These are phyloP conservation scores for Arrhamphus sclerolepis DNA, from an alignment of 2,797 vertebrate genomes.

Conservation along the genomic window DNA sequence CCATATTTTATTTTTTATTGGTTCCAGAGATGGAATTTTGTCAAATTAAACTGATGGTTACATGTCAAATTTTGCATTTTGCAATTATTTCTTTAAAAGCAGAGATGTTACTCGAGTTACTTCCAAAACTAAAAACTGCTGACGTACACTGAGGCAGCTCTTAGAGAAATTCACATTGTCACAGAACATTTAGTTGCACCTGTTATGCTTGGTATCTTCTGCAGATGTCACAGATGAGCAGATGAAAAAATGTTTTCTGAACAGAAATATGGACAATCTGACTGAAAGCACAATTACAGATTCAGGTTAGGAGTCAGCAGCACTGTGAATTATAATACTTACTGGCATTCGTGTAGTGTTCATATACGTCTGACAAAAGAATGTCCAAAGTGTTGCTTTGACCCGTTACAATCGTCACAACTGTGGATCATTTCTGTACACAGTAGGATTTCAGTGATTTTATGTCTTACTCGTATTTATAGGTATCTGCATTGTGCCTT, in stretches of 20 bases:
- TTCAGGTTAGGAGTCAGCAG: constrained; percentile 43
- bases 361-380: constrained; percentile 15
- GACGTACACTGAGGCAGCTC: constrained; percentile 50
- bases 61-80: constrained; percentile 14
- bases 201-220: constrained; percentile 16
- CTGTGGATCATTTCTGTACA: constrained; percentile 1
- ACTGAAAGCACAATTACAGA: constrained; percentile 40
- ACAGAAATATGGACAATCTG: constrained; percentile 28
- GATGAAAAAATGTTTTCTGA: constrained; percentile 10
- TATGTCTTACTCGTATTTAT: neutral
- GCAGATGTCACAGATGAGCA: constrained; percentile 28
- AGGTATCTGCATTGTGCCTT: constrained; percentile 11
- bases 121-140: constrained; percentile 52
- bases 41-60: constrained; percentile 26
- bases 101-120: constrained; percentile 12
- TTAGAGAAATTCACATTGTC: constrained; percentile 38
- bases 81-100: constrained; percentile 27
- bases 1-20: constrained; percentile 57
- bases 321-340: constrained; percentile 69
- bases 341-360: constrained; percentile 66
- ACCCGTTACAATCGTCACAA: constrained; percentile 15
- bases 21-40: constrained; percentile 54
- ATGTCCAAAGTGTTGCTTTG: constrained; percentile 18
- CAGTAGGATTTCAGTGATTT: constrained; percentile 1
- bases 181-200: constrained; percentile 43